Conservation (phyloP, 2,888 invertebrate species). For the Baccha elongata region DNA sequence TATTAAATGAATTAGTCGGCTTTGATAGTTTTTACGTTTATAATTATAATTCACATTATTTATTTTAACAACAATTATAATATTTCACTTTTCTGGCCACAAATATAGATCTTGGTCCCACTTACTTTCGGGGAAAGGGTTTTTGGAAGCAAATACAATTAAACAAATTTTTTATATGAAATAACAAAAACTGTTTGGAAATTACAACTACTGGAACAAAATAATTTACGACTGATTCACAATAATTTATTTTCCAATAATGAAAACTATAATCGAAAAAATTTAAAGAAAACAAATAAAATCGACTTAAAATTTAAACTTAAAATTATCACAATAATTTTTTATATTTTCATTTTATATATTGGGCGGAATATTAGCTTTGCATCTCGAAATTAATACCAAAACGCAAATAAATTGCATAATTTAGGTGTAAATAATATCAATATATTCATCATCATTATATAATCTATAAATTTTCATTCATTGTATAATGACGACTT, state of each 20-base stretch:
- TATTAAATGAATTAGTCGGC: no score
- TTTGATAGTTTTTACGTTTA: no score
- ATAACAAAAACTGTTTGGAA: neutral
- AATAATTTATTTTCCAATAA: neutral
- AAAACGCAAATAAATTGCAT: constrained; percentile 22
- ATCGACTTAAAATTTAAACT: constrained; percentile 17
- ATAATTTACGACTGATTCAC: no score
- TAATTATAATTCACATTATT: no score
- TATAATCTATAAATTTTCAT: constrained; percentile 21
- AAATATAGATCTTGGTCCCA: no score
- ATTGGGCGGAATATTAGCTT: constrained; percentile 78
- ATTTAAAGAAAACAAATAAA: constrained; percentile 10
- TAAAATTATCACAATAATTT: constrained; percentile 69
- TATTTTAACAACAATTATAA: no score
- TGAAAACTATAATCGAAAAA: neutral
- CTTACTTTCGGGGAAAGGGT: no score
- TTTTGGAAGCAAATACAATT: no score
- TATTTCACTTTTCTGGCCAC: no score
- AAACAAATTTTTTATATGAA: constrained; percentile 1
- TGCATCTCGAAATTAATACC: constrained; percentile 45
- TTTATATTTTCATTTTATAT: constrained; percentile 57
- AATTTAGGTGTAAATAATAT: constrained; percentile 7
- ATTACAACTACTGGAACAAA: no score
- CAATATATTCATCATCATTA: constrained; percentile 1
- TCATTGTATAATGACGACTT: constrained; percentile 10